A percentile compares a stretch with the other conserved stretches of the same genome.
Conservation (phyloP, 2,797 vertebrate species). For the Geotrypetes seraphini region DNA sequence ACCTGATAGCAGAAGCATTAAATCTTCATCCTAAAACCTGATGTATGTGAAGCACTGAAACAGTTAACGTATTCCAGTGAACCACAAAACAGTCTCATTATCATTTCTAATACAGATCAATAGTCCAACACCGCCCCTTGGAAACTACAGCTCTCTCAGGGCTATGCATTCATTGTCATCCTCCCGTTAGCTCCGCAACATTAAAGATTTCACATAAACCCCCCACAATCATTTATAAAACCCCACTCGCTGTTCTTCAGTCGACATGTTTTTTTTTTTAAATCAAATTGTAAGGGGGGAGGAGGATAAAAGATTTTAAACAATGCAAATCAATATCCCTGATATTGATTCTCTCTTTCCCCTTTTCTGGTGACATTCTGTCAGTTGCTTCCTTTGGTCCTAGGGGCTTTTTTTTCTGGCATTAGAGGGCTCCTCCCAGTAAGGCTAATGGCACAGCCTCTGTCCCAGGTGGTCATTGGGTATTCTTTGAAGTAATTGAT, state of each 20-base stretch:
- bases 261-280: conserved; percentile 4
- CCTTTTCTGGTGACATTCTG: conserved; percentile 28
- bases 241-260: not conserved
- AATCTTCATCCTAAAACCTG: conserved; percentile 24
- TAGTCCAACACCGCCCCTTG: conserved; percentile 40
- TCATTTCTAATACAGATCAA: conserved; percentile 58
- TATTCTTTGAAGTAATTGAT: conserved; percentile 45
- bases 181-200: conserved; percentile 14
- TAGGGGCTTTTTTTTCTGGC: conserved; percentile 36
- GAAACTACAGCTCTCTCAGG: conserved; percentile 23
- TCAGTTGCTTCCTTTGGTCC: conserved; percentile 32
- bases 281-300: conserved; percentile 6
- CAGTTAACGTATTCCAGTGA: conserved; percentile 39
- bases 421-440: conserved; percentile 34
- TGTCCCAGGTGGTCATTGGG: conserved; percentile 18
- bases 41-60: conserved; percentile 27
- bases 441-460: conserved; percentile 37
- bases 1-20: conserved; percentile 10
- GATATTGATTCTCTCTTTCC: conserved; percentile 25
- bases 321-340: conserved; percentile 26
- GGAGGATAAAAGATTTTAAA: conserved; percentile 1
- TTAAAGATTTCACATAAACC: conserved; percentile 30
- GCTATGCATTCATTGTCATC: conserved; percentile 20
- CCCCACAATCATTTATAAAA: not conserved
- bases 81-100: conserved; percentile 50